These are phyloP conservation scores for Heliconius ismenius DNA, from an alignment of 2,888 invertebrate genomes.

Conservation along the genomic window DNA sequence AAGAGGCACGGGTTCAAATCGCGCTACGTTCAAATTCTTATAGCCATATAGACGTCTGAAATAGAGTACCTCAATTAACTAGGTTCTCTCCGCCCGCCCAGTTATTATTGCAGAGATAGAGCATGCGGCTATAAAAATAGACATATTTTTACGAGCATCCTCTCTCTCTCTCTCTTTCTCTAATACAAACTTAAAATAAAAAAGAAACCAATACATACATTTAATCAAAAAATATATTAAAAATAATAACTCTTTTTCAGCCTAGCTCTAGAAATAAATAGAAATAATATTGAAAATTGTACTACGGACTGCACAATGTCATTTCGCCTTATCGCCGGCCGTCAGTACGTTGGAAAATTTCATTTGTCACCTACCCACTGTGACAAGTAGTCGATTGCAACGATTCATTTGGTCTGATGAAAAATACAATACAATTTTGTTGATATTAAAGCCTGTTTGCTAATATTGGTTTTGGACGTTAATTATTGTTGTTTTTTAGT, in stretches of 20 bases:
- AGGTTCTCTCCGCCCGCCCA: not conserved
- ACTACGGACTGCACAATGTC: conserved; percentile 30
- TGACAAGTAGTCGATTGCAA: conserved; percentile 48
- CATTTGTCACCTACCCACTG: conserved; percentile 56
- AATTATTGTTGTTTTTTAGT: too few relatives aligned
- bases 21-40: too few relatives aligned
- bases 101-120: not conserved
- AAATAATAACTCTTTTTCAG: not conserved
- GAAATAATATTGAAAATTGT: conserved; percentile 14
- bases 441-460: not conserved
- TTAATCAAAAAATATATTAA: not conserved
- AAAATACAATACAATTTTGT: conserved; percentile 25
- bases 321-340: conserved; percentile 53
- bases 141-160: not conserved
- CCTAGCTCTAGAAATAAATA: conserved; percentile 10
- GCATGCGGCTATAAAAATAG: too few relatives aligned
- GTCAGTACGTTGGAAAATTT: conserved; percentile 57
- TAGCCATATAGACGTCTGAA: too few relatives aligned
- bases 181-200: too few relatives aligned
- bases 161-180: too few relatives aligned
- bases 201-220: too few relatives aligned
- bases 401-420: conserved; percentile 45
- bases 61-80: not conserved
- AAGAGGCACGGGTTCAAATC: too few relatives aligned
- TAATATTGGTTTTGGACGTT: too few relatives aligned